These are phyloP conservation scores for Pseudomyrmex concolor DNA, from an alignment of 1,140 invertebrate genomes.

Conservation along the genomic window DNA sequence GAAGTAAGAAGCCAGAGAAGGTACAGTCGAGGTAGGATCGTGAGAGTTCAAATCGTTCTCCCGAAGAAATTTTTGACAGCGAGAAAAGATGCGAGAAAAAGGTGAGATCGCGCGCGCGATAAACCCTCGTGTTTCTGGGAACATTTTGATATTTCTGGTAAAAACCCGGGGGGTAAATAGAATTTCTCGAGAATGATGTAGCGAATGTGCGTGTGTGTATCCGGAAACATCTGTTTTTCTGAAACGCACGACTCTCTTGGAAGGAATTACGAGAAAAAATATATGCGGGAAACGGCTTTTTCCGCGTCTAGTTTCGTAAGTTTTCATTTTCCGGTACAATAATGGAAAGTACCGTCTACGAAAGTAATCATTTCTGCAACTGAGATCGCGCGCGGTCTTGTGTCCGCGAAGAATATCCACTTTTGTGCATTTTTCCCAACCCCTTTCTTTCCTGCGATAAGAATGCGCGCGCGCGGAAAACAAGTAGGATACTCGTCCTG, in stretches of 20 bases:
- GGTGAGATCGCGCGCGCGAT: conserved; percentile 15
- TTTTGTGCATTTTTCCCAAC: conserved; percentile 30
- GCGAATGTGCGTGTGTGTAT: neutral
- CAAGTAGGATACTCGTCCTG: conserved; percentile 38
- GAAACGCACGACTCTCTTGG: neutral
- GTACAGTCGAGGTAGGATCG: conserved; percentile 3
- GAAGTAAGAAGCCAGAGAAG: neutral
- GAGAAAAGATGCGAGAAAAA: neutral
- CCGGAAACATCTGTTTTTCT: neutral
- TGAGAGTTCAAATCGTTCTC: neutral
- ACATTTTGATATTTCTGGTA: neutral
- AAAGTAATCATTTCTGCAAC: conserved; percentile 29
- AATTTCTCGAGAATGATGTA: conserved; percentile 13
- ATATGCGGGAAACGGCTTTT: neutral
- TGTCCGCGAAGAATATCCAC: conserved; percentile 48
- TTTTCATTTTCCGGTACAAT: conserved; percentile 13
- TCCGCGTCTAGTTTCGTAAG: neutral
- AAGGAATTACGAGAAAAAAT: neutral
- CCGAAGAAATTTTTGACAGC: conserved; percentile 28
- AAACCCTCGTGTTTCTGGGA: neutral
- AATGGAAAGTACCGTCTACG: neutral
- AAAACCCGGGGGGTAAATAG: conserved; percentile 8
- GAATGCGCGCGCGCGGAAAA: conserved; percentile 14
- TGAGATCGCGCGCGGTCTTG: conserved; percentile 21
- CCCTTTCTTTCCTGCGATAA: conserved; percentile 39